Base-by-base conservation (phyloP, 2,888 invertebrate genomes). In the Mechanitis mazaeus region DNA sequence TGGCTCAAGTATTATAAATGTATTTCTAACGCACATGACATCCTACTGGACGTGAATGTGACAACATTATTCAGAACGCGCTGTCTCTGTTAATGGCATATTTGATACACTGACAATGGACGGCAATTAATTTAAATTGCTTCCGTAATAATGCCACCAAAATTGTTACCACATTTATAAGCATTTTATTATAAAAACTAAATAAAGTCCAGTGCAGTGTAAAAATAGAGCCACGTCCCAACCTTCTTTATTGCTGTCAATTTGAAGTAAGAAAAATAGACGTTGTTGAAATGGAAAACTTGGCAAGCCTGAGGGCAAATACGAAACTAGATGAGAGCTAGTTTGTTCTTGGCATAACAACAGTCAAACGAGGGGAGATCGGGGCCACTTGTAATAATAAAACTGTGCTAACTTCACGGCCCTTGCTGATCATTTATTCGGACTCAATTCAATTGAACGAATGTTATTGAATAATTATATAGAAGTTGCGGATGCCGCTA, bases 281-380 rank as follows among this genome's bases (percentile, higher is more conserved):
- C 63, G 58, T 63, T 58, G 63, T 60, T 46, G 59, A 61, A 65
- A 63, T 65, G 63, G 59, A 57, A 63, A 63, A 63, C 58, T 65
- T 60, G 60, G 54, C 65, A 55, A 47, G 63, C 58, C 56, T 55
- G 54, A 62, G 60, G 54, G 20, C 54, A 57, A 60, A 60, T 58
- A 63, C 63, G 45, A 62, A 42, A 59, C 47, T n/a, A 35, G 33
- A 59, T 47, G 31, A 54, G 45, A 33, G 56, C 45, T 59, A 59
- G 60, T 64, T 66, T 64, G 61, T 66, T 68, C 58, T 63, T 68
- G 61, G 61, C 66, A 60, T 68, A 54, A 60, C 64, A 58, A 68
- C 64, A 62, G 64, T 54, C 56, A 53, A 53, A 47, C 59, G 55
- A 50, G 66, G 66, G 61, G 61, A 46, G 63, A 61, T 59, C 63